Percentiles rank a stretch among this genome's conserved stretches.
phyloP scores from a whole-genome alignment of 2,797 vertebrate genomes.

The Pelochelys cantorii region DNA sequence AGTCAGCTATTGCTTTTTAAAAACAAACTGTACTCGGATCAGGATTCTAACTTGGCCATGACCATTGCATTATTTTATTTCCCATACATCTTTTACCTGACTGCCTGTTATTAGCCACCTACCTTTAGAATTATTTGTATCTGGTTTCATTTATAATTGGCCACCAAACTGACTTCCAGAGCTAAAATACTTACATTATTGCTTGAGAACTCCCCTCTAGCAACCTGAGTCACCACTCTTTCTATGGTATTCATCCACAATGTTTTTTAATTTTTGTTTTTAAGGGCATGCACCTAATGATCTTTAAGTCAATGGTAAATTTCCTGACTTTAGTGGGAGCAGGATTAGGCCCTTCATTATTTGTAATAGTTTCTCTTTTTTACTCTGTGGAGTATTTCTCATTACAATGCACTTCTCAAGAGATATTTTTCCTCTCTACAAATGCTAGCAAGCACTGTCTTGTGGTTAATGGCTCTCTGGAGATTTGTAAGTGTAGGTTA shows the following conservation, averaged over 20 bases:
- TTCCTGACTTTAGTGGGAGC: neutral
- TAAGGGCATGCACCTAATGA: neutral
- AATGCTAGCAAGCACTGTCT: neutral
- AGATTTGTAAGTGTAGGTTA: too few species aligned
- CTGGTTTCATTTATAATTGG: neutral
- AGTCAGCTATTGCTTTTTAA: too few species aligned
- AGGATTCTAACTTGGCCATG: too few species aligned
- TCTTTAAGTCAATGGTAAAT: neutral
- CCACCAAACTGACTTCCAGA: neutral
- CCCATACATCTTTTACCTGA: too few species aligned
- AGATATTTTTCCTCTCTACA: neutral
- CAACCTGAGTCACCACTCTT: neutral
- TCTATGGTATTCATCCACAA: neutral
- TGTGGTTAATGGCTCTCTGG: too few species aligned
- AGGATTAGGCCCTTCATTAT: neutral
- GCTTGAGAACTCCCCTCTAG: neutral
- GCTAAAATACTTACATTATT: neutral
- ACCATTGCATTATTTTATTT: too few species aligned
- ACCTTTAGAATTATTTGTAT: neutral
- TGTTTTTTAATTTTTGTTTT: neutral
- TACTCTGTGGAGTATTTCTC: neutral
- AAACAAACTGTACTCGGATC: too few species aligned
- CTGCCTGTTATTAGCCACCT: too few species aligned
- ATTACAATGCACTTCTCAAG: neutral
- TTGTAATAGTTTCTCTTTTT: neutral